These are phyloP conservation scores for Bolborhynchus lineola DNA, from an alignment of 2,113 vertebrate genomes.

Conservation along the genomic window DNA sequence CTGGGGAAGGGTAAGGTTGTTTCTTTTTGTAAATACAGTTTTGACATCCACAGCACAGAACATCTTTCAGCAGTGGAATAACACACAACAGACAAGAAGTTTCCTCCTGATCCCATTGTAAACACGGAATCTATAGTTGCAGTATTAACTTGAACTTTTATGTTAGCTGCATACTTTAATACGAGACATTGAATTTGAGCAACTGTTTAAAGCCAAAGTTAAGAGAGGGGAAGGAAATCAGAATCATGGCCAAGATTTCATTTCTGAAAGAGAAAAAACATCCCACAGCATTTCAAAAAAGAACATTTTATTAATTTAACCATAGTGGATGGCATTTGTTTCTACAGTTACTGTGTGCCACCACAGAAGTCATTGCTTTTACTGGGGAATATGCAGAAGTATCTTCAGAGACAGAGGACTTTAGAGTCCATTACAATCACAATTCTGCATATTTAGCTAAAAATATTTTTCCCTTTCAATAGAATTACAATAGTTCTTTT, in stretches of 20 bases:
- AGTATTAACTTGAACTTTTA: neutral
- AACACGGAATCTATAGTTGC: neutral
- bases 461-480: neutral
- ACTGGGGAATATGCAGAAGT: neutral
- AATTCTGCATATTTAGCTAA: neutral
- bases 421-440: neutral
- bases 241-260: neutral
- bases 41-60: neutral
- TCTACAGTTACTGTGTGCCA: neutral
- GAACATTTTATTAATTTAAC: neutral
- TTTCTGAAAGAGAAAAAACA: neutral
- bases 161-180: neutral
- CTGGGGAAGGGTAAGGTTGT: too few species aligned
- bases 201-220: neutral
- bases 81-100: neutral
- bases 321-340: neutral
- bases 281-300: neutral
- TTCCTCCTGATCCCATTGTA: neutral
- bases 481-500: neutral
- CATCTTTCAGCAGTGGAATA: neutral
- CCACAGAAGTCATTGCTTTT: neutral
- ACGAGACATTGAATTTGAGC: neutral
- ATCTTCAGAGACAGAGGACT: neutral
- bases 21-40: neutral
- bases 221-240: neutral